Evolutionary conservation across 2,888 invertebrate species (phyloP).

Genomic region (Strigamia maritima): DNA sequence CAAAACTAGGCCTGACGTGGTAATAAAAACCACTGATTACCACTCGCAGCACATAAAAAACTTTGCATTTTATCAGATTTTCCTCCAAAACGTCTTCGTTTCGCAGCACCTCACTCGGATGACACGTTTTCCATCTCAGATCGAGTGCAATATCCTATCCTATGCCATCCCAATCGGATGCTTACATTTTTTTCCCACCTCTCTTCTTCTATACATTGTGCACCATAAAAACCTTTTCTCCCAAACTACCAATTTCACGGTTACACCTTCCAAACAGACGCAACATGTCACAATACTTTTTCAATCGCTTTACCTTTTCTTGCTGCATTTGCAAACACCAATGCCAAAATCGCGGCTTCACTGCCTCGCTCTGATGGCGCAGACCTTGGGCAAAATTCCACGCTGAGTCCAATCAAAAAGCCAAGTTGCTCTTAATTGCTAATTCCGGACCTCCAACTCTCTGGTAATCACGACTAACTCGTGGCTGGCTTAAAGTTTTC

Average conservation of each 20-base stretch:
- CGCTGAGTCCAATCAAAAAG: constrained; percentile 3
- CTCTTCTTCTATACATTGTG: constrained; percentile 1
- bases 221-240: constrained; percentile 26
- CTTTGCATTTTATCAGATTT: constrained; percentile 29
- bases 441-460: neutral
- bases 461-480: neutral
- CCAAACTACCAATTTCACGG: constrained; percentile 27
- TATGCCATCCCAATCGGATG: constrained; percentile 15
- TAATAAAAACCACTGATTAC: constrained; percentile 20
- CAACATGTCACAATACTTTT: constrained; percentile 18
- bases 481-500: too few relatives aligned
- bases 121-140: constrained; percentile 22
- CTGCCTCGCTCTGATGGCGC: neutral
- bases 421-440: constrained; percentile 8
- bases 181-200: neutral
- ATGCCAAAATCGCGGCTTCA: neutral
- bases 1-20: constrained; percentile 9
- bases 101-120: neutral
- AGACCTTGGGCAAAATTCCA: constrained; percentile 27
- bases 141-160: constrained; percentile 3
- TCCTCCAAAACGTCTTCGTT: constrained; percentile 21
- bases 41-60: constrained; percentile 27
- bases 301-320: neutral
- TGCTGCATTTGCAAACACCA: neutral
- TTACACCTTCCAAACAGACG: constrained; percentile 14